phyloP scores from a whole-genome alignment of 2,888 invertebrate species.

The Kryphioiulus occultus region DNA sequence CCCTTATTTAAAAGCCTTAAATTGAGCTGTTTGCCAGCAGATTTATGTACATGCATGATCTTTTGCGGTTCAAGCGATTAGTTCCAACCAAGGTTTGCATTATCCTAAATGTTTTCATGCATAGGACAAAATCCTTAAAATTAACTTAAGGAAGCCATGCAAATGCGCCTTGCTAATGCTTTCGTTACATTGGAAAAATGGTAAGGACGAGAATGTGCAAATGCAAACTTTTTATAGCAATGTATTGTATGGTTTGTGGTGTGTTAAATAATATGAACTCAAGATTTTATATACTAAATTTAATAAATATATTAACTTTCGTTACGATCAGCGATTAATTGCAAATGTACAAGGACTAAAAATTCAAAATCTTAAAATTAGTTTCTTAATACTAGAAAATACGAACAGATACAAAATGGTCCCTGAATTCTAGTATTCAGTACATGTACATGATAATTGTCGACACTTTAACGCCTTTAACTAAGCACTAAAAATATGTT shows the following conservation, averaged over 20 bases:
- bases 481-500: background rate
- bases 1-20: too few species aligned
- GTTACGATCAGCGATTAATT: background rate
- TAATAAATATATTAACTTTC: background rate
- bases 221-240: background rate
- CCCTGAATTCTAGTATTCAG: slow-evolving; percentile 6
- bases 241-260: background rate
- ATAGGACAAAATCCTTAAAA: background rate
- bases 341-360: background rate
- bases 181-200: background rate
- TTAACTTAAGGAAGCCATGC: slow-evolving; percentile 30
- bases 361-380: background rate
- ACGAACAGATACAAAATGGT: background rate
- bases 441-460: background rate
- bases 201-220: background rate
- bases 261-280: background rate
- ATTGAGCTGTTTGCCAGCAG: too few species aligned
- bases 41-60: too few species aligned
- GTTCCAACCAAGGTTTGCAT: too few species aligned
- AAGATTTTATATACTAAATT: background rate
- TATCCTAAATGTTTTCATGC: background rate
- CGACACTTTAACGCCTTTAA: background rate
- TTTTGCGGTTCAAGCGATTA: too few species aligned
- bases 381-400: background rate
- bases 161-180: background rate